A percentile compares a stretch with the other conserved stretches of the same genome.
Evolutionary conservation across 2,113 vertebrate genomes (phyloP).

Genomic region (Saguinus imperator): DNA sequence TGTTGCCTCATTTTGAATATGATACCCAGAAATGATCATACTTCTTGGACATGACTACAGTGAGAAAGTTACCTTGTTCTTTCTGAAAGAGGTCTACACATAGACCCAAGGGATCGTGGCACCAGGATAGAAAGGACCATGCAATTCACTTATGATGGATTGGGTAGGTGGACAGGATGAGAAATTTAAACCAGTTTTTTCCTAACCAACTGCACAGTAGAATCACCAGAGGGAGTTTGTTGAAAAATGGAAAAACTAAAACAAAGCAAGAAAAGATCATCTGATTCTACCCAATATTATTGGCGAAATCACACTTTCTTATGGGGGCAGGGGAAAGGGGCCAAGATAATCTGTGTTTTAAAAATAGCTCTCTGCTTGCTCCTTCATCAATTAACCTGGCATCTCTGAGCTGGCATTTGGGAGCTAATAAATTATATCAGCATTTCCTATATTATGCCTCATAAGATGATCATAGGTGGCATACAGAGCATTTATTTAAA

Average conservation of each 20-base stretch:
- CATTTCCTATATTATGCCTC: neutral
- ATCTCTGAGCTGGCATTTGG: neutral
- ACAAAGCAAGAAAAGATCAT: neutral
- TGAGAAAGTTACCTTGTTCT: neutral
- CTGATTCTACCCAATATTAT: neutral
- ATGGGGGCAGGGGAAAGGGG: no score
- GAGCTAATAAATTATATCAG: neutral
- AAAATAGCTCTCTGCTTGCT: neutral
- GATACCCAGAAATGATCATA: neutral
- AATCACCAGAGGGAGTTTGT: neutral
- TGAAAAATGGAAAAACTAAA: neutral
- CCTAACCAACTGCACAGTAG: neutral
- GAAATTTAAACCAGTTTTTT: neutral
- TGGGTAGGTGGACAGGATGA: neutral
- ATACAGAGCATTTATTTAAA: neutral
- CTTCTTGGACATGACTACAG: neutral
- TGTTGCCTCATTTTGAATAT: neutral
- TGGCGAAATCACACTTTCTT: neutral
- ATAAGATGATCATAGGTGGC: neutral
- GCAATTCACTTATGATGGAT: neutral
- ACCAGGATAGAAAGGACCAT: neutral
- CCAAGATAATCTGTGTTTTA: neutral
- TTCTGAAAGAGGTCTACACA: neutral
- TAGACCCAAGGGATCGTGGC: neutral
- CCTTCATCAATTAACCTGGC: neutral